These are phyloP conservation scores for Popillia japonica DNA, from an alignment of 1,140 invertebrate genomes.

Conservation along the genomic window DNA sequence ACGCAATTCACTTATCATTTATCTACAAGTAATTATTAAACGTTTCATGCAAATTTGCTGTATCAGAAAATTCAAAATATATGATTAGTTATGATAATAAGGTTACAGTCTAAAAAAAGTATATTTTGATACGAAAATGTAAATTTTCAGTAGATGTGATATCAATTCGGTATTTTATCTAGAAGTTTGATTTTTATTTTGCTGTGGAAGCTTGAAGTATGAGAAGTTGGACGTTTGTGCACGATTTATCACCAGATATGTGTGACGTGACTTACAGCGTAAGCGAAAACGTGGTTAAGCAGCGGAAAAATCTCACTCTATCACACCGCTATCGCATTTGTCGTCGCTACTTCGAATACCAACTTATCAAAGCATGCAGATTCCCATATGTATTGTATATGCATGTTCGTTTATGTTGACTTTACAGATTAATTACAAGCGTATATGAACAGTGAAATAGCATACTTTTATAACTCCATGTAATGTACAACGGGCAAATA, in stretches of 20 bases:
- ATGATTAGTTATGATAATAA: too few species aligned
- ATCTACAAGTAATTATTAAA: too few species aligned
- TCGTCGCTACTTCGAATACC: background rate
- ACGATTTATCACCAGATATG: background rate
- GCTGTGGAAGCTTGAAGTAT: background rate
- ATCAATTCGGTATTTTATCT: background rate
- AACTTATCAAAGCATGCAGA: background rate
- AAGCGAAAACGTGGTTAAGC: background rate
- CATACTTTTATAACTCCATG: too few species aligned
- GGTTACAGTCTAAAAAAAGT: too few species aligned
- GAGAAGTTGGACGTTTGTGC: background rate
- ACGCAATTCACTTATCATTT: too few species aligned
- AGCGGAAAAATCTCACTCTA: background rate
- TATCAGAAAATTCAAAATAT: too few species aligned
- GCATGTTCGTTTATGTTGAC: background rate
- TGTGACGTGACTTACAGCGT: background rate
- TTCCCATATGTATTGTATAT: background rate
- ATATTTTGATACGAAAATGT: background rate
- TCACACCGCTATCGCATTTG: background rate
- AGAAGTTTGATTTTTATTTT: conserved; percentile 12
- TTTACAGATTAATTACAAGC: background rate
- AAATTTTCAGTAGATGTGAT: background rate
- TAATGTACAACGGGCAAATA: too few species aligned
- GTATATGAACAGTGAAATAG: too few species aligned
- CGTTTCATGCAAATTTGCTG: too few species aligned